Conservation (phyloP, 1,140 invertebrate genomes). For the Aricia agestis region DNA sequence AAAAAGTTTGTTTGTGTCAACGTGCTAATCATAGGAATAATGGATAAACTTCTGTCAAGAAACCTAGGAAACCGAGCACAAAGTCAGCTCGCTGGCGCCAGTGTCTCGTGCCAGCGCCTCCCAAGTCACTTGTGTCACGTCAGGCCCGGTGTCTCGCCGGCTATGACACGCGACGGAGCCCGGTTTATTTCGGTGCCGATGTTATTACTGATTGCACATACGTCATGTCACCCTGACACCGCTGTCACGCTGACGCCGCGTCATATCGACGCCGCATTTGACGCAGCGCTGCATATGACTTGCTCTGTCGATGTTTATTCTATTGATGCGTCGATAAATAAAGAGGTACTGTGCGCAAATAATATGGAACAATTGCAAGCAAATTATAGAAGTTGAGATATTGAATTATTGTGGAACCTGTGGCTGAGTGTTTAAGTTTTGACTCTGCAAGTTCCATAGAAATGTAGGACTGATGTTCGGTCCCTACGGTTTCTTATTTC, state of each 20-base stretch:
- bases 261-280: not conserved
- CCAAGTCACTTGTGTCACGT: conserved; percentile 51
- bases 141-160: conserved; percentile 40
- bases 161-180: conserved; percentile 43
- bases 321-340: not conserved
- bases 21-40: too few relatives aligned
- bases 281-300: not conserved
- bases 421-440: too few relatives aligned
- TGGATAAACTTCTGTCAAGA: too few relatives aligned
- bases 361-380: not conserved
- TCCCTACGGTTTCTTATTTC: too few relatives aligned
- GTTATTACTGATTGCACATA: conserved; percentile 41
- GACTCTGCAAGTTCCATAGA: too few relatives aligned
- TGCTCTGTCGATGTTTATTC: not conserved
- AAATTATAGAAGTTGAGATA: too few relatives aligned
- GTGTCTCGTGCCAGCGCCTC: conserved; percentile 21
- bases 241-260: not conserved
- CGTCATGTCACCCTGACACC: conserved; percentile 17
- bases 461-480: too few relatives aligned
- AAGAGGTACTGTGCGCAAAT: too few relatives aligned
- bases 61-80: too few relatives aligned
- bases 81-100: conserved; percentile 21
- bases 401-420: too few relatives aligned
- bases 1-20: too few relatives aligned
- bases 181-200: conserved; percentile 43